Base-by-base conservation (phyloP, 2,888 invertebrate species). In the Pristionchus mayeri region DNA sequence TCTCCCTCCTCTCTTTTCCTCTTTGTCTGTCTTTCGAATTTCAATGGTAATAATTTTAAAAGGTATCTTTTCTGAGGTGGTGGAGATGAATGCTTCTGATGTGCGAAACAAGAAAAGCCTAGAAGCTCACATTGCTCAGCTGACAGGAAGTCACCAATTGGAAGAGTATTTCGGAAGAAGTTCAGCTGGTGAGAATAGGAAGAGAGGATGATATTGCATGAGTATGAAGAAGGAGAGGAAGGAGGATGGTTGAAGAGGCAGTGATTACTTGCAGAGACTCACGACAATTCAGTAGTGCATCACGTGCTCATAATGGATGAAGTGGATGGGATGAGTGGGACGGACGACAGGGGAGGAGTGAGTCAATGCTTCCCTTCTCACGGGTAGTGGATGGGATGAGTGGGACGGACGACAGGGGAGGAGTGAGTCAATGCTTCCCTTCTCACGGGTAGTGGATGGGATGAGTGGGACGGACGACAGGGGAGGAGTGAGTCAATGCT, bases 371-470 rank as follows among this genome's bases (percentile, higher is more conserved):
- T 0, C 13, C 16, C 18, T 57, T 57, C 2, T 57, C 24, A n/a
- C n/a, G n/a, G n/a, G 99, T 99, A 95, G 98, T 99, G 0, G 99
- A 99, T 93, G 99, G 99, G 13, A 99, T 99, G 98, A 97, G 98
- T 0, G 98, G 98, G 3, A 99, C 98, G 93, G 97, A 99, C 93
- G 99, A 99, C 93, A 95, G 99, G 90, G 98, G 98, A 34, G 99
- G 99, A 63, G 95, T 99, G 30, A 57, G 81, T 60, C 30, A n/a
- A 67, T 21, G 37, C 3, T n/a, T n/a, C n/a, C n/a, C n/a, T n/a
- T n/a, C n/a, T n/a, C n/a, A n/a, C n/a, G n/a, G n/a, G 99, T 99
- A 95, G 98, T 99, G 0, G 99, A 99, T 93, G 99, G 99, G 13
- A 99, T 99, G 98, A 97, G 98, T 0, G 98, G 98, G 3, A 99